A percentile compares a stretch with the other conserved stretches of the same genome.
Conservation (phyloP, 2,888 invertebrate species). For the Hanleya hanleyi region DNA sequence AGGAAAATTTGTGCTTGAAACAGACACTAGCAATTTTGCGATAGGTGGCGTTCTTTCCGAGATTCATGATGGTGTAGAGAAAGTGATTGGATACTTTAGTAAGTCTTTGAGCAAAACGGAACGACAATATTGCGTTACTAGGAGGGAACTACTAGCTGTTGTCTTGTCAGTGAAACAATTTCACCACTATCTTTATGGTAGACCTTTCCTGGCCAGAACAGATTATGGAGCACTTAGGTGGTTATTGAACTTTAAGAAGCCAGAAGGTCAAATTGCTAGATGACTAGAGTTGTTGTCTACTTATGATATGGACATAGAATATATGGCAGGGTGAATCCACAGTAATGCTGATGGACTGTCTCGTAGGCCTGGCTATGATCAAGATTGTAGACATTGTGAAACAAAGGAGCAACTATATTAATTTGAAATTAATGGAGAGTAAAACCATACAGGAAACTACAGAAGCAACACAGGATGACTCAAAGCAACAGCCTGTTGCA, state of each 20-base stretch:
- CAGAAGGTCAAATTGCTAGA: slow-evolving; percentile 35
- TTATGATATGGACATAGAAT: slow-evolving; percentile 24
- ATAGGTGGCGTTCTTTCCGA: slow-evolving; percentile 31
- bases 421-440: too few species aligned
- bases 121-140: slow-evolving; percentile 26
- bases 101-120: slow-evolving; percentile 26
- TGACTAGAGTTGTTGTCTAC: slow-evolving; percentile 29
- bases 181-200: slow-evolving; percentile 34
- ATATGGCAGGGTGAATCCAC: slow-evolving; percentile 25
- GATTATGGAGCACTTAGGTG: slow-evolving; percentile 39
- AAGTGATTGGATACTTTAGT: slow-evolving; percentile 31
- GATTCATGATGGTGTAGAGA: slow-evolving; percentile 22
- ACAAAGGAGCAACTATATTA: too few species aligned
- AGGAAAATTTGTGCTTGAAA: slow-evolving; percentile 26
- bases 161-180: slow-evolving; percentile 29
- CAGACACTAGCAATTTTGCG: slow-evolving; percentile 28
- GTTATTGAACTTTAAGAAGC: slow-evolving; percentile 29
- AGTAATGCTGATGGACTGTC: slow-evolving; percentile 33
- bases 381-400: neutral
- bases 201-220: slow-evolving; percentile 18
- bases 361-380: slow-evolving; percentile 13
- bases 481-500: too few species aligned
- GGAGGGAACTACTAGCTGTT: slow-evolving; percentile 35
- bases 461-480: too few species aligned
- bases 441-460: too few species aligned